phyloP scores from a whole-genome alignment of 2,888 invertebrate species.

The Lampropteryx suffumata region DNA sequence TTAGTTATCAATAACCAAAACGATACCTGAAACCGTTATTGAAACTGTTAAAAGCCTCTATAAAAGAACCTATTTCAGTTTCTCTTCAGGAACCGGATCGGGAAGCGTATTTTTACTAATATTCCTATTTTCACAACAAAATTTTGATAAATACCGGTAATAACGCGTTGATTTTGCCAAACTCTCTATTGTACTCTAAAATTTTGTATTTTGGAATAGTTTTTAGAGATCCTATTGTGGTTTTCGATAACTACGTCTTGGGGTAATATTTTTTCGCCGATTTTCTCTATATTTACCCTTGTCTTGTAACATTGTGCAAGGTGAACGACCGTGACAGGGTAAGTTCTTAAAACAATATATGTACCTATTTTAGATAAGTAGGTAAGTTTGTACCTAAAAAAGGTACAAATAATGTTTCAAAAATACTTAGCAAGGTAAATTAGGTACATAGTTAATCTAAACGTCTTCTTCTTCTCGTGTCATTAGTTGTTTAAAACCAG shows the following conservation, averaged over 20 bases:
- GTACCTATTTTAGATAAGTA: too few species aligned
- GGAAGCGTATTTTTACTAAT: constrained; percentile 38
- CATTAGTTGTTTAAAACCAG: too few species aligned
- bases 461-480: too few species aligned
- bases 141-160: constrained; percentile 13
- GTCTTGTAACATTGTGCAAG: neutral
- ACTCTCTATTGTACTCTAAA: constrained; percentile 6
- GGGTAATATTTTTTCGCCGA: neutral
- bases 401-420: too few species aligned
- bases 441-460: too few species aligned
- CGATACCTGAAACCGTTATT: neutral
- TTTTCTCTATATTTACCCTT: constrained; percentile 6
- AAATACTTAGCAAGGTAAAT: too few species aligned
- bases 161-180: constrained; percentile 7
- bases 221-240: constrained; percentile 19
- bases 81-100: constrained; percentile 37
- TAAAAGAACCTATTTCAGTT: constrained; percentile 46
- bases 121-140: constrained; percentile 24
- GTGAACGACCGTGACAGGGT: neutral
- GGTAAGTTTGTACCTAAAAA: too few species aligned
- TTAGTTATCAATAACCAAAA: too few species aligned
- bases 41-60: constrained; percentile 5
- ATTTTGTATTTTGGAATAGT: constrained; percentile 15
- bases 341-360: too few species aligned
- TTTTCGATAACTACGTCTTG: constrained; percentile 1